Evolutionary conservation across 2,113 vertebrate genomes (phyloP).

Genomic region (Acinonyx jubatus): DNA sequence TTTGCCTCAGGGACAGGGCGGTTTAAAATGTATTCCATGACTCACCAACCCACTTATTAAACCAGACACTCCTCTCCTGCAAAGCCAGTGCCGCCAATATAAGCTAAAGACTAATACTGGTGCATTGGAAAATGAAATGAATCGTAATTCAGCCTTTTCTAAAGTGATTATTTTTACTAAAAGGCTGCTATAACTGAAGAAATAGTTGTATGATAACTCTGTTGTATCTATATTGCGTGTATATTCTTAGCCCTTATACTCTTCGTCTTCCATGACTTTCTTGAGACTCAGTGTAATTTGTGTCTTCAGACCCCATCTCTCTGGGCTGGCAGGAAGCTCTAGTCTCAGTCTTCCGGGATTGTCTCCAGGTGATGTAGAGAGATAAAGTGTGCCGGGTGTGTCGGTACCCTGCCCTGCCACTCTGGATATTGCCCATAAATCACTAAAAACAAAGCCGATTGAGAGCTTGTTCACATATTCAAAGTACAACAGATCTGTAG

Average conservation of each 20-base stretch:
- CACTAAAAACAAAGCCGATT: neutral
- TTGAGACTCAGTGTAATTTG: neutral
- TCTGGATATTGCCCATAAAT: neutral
- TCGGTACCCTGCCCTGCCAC: neutral
- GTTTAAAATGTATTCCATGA: conserved; percentile 1
- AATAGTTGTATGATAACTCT: neutral
- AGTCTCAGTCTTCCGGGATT: neutral
- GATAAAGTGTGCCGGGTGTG: neutral
- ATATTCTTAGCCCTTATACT: neutral
- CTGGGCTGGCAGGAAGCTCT: neutral
- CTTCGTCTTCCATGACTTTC: neutral
- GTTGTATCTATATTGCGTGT: neutral
- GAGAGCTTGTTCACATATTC: neutral
- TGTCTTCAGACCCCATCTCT: neutral
- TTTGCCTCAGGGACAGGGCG: neutral
- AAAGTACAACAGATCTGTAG: neutral
- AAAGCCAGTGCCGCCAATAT: neutral
- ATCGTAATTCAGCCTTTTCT: neutral
- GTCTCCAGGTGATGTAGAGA: neutral
- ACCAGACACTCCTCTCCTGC: neutral
- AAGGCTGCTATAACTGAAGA: neutral
- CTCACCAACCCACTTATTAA: neutral
- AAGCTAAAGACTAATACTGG: neutral
- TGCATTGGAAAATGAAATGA: neutral
- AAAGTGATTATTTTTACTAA: neutral